Percentiles rank a stretch among this genome's conserved stretches.
Conservation (phyloP, 2,888 invertebrate genomes). For the Sinohyriopsis cumingii region DNA sequence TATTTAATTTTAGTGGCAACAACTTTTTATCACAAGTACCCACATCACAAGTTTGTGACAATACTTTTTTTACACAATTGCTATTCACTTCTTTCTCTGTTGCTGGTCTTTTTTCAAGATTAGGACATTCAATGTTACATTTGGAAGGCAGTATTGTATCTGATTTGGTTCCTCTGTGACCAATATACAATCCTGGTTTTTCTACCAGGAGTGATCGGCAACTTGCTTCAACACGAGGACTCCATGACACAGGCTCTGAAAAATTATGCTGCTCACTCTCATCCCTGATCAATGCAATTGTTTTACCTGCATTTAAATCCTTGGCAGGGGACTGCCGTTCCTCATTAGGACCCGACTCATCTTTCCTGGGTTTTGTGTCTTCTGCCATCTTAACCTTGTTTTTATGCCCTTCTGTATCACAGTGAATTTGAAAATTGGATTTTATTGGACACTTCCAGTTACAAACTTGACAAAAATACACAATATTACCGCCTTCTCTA, state of each 20-base stretch:
- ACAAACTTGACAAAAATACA: constrained; percentile 62
- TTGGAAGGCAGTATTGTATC: background rate
- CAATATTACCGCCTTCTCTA: constrained; percentile 59
- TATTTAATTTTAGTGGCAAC: constrained; percentile 13
- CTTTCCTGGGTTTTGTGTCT: constrained; percentile 12
- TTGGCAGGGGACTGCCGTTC: constrained; percentile 2
- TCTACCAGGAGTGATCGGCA: constrained; percentile 8
- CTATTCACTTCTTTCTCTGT: background rate
- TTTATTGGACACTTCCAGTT: constrained; percentile 60
- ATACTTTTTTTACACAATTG: background rate
- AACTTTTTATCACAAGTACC: constrained; percentile 1
- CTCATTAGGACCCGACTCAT: background rate
- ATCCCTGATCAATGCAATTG: background rate
- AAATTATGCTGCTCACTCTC: background rate
- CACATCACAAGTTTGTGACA: constrained; percentile 5
- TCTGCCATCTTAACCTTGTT: constrained; percentile 42
- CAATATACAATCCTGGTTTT: constrained; percentile 7
- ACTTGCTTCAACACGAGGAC: constrained; percentile 6
- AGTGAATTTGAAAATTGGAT: constrained; percentile 53
- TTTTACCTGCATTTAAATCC: constrained; percentile 2
- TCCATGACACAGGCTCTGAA: constrained; percentile 11
- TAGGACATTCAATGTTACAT: background rate
- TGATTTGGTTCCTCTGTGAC: background rate
- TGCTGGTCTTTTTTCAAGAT: constrained; percentile 1
- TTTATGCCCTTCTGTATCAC: constrained; percentile 44